A percentile compares a stretch with the other conserved stretches of the same genome.
Conservation (phyloP, 1,140 invertebrate genomes). For the Drosophila sulfurigaster region DNA sequence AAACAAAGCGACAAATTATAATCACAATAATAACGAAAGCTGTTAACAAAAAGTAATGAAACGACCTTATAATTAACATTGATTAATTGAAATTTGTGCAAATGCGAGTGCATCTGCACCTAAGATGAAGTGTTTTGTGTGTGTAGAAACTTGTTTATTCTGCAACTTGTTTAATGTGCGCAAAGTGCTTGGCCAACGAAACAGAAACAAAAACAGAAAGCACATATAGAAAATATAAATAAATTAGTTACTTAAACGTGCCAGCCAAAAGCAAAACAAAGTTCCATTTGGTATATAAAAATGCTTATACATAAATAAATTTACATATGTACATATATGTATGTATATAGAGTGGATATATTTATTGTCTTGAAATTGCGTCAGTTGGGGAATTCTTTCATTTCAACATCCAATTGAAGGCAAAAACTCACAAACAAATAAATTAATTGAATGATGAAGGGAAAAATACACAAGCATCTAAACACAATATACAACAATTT, state of each 20-base stretch:
- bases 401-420: conserved; percentile 42
- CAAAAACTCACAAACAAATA: conserved; percentile 31
- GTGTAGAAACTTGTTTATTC: conserved; percentile 52
- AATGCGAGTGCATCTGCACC: conserved; percentile 5
- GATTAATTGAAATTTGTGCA: conserved; percentile 9
- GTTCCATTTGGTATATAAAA: conserved; percentile 7
- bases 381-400: conserved; percentile 21
- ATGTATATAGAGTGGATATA: conserved; percentile 13
- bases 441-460: conserved; percentile 34
- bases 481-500: neutral
- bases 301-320: conserved; percentile 12
- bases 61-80: conserved; percentile 10
- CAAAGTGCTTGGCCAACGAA: conserved; percentile 29
- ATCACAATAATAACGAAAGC: conserved; percentile 21
- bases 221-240: conserved; percentile 51
- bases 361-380: conserved; percentile 22
- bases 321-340: conserved; percentile 24
- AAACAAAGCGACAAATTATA: neutral
- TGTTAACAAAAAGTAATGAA: conserved; percentile 39
- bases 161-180: conserved; percentile 44
- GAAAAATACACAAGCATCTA: neutral
- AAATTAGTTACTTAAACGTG: conserved; percentile 62
- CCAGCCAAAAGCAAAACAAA: conserved; percentile 43
- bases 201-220: conserved; percentile 40
- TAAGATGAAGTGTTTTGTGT: neutral